A percentile compares a stretch with the other conserved stretches of the same genome.
These are phyloP conservation scores for Acronicta psi DNA, from an alignment of 2,888 invertebrate species.

Conservation along the genomic window DNA sequence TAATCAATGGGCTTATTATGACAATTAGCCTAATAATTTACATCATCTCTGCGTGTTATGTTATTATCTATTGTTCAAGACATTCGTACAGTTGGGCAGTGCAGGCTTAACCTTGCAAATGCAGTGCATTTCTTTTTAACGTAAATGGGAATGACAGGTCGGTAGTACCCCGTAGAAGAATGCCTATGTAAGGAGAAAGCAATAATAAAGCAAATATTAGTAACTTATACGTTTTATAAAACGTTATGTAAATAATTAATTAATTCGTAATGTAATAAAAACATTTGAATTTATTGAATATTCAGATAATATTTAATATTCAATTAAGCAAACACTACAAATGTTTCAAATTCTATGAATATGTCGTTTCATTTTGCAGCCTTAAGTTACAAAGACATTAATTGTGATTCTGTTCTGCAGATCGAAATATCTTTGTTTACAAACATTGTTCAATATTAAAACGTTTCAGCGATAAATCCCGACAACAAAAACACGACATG, in stretches of 20 bases:
- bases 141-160: not conserved
- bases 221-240: no score
- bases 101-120: slow-evolving; percentile 62
- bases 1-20: slow-evolving; percentile 81
- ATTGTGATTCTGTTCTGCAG: no score
- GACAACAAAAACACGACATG: slow-evolving; percentile 13
- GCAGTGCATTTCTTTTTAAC: slow-evolving; percentile 23
- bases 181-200: no score
- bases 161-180: slow-evolving; percentile 13
- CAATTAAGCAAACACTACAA: no score
- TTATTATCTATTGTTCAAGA: slow-evolving; percentile 77
- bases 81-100: slow-evolving; percentile 58
- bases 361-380: no score
- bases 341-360: no score
- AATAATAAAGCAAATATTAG: no score
- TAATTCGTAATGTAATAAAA: no score
- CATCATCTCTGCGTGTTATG: slow-evolving; percentile 72
- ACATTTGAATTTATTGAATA: no score
- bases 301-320: no score
- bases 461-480: slow-evolving; percentile 13
- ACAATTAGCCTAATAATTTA: slow-evolving; percentile 72
- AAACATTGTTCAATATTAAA: slow-evolving; percentile 17
- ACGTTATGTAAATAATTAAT: no score
- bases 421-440: slow-evolving; percentile 31
- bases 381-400: no score